Evolutionary conservation across 2,113 vertebrate species (phyloP).

Genomic region (Todiramphus saurophagus): DNA sequence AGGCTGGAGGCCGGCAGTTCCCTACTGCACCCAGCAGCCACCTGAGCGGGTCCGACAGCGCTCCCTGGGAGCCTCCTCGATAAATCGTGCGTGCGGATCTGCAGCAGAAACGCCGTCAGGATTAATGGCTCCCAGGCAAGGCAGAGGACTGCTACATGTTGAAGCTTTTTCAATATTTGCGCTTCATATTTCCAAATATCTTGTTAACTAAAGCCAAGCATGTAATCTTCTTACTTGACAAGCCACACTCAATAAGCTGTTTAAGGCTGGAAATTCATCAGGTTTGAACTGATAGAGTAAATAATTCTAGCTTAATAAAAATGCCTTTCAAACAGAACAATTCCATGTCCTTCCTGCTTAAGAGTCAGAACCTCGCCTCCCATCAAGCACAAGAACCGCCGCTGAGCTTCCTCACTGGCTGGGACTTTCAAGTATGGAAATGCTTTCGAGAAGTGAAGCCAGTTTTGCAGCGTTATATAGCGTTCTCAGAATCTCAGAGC

Average conservation of each 20-base stretch:
- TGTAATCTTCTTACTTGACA: slow-evolving; percentile 37
- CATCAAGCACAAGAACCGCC: not conserved
- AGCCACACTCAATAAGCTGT: slow-evolving; percentile 28
- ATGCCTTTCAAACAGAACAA: slow-evolving; percentile 23
- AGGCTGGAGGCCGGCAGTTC: not conserved
- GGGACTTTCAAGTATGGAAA: not conserved
- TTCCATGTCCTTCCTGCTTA: not conserved
- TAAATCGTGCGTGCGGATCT: not conserved
- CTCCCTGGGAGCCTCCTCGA: not conserved
- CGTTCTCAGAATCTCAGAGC: not conserved
- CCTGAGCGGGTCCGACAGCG: not conserved
- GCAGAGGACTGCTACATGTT: not conserved
- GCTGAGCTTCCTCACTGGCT: not conserved
- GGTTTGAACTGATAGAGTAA: not conserved
- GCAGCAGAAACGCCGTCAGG: not conserved
- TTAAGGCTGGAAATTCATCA: slow-evolving; percentile 46
- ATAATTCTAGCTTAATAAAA: slow-evolving; percentile 45
- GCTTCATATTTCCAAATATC: slow-evolving; percentile 16
- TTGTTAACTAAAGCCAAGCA: slow-evolving; percentile 23
- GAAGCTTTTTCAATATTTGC: slow-evolving; percentile 22
- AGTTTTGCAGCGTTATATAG: not conserved
- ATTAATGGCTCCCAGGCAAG: not conserved
- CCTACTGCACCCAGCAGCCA: not conserved
- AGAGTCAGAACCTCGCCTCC: not conserved
- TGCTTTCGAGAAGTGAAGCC: not conserved